Evolutionary conservation across 2,888 invertebrate genomes (phyloP).

Genomic region (Boloria selene): DNA sequence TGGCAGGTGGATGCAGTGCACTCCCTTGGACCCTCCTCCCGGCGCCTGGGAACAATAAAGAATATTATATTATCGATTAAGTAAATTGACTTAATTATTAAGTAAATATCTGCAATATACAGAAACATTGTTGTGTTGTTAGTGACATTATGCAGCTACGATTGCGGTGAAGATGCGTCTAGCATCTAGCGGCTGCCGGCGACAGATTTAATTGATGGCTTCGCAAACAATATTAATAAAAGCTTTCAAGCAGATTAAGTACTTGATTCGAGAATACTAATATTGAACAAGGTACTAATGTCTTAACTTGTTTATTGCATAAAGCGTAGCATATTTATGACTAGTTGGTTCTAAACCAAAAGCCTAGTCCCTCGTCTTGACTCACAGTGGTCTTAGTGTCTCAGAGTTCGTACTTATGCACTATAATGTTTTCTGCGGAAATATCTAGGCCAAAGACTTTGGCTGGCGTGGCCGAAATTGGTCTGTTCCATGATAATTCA

Average conservation of each 20-base stretch:
- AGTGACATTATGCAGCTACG: slow-evolving; percentile 31
- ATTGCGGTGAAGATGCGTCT: slow-evolving; percentile 31
- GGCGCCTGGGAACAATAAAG: no score
- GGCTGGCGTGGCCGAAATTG: no score
- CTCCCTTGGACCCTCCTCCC: no score
- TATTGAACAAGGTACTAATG: slow-evolving; percentile 1
- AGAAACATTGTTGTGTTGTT: slow-evolving; percentile 20
- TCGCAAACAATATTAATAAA: slow-evolving; percentile 24
- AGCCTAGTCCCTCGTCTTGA: no score
- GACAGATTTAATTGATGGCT: slow-evolving; percentile 36
- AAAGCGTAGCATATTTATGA: neutral
- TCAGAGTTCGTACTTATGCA: no score
- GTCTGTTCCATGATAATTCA: no score
- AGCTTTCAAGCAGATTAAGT: slow-evolving; percentile 21
- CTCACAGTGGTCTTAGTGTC: no score
- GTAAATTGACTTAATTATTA: neutral
- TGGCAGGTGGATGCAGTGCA: no score
- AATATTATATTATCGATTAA: no score
- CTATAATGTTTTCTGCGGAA: no score
- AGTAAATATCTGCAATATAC: neutral
- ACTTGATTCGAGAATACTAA: slow-evolving; percentile 5
- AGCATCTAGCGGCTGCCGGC: slow-evolving; percentile 29
- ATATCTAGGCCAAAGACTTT: no score
- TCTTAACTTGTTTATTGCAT: neutral
- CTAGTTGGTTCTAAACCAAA: no score